Conservation (phyloP, 2,888 invertebrate genomes). For the Deilephila elpenor region DNA sequence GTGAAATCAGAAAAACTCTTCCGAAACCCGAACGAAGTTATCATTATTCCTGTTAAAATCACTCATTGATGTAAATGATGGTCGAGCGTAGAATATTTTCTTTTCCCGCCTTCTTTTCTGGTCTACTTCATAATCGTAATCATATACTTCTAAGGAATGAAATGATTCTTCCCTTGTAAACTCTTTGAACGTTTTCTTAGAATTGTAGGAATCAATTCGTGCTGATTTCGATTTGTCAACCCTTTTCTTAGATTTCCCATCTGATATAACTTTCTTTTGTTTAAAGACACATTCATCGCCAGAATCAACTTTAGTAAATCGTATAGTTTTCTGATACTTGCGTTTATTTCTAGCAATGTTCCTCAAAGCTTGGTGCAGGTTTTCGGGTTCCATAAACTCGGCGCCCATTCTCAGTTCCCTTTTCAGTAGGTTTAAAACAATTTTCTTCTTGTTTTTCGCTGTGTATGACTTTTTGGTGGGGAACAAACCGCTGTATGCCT, state of each 20-base stretch:
- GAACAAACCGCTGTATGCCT: slow-evolving; percentile 36
- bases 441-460: slow-evolving; percentile 48
- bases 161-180: slow-evolving; percentile 38
- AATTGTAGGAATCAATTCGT: not conserved
- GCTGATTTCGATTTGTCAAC: not conserved
- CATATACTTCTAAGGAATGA: slow-evolving; percentile 58
- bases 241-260: slow-evolving; percentile 25
- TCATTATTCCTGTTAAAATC: not conserved
- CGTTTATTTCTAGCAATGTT: slow-evolving; percentile 61
- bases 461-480: slow-evolving; percentile 36
- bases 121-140: slow-evolving; percentile 49
- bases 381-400: slow-evolving; percentile 57
- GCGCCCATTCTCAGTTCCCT: slow-evolving; percentile 54
- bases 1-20: not conserved
- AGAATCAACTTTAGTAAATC: slow-evolving; percentile 33
- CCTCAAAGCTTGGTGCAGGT: slow-evolving; percentile 63
- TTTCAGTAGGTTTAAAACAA: slow-evolving; percentile 58
- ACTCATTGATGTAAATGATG: slow-evolving; percentile 39
- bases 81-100: slow-evolving; percentile 32
- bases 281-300: slow-evolving; percentile 51
- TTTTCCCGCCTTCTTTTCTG: slow-evolving; percentile 31
- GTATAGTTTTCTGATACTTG: slow-evolving; percentile 39
- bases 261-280: slow-evolving; percentile 50
- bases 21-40: not conserved
- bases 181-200: slow-evolving; percentile 20